Percentiles rank a stretch among this genome's conserved stretches.
phyloP scores from a whole-genome alignment of 2,888 invertebrate genomes.

The Amblyteles armatorius region DNA sequence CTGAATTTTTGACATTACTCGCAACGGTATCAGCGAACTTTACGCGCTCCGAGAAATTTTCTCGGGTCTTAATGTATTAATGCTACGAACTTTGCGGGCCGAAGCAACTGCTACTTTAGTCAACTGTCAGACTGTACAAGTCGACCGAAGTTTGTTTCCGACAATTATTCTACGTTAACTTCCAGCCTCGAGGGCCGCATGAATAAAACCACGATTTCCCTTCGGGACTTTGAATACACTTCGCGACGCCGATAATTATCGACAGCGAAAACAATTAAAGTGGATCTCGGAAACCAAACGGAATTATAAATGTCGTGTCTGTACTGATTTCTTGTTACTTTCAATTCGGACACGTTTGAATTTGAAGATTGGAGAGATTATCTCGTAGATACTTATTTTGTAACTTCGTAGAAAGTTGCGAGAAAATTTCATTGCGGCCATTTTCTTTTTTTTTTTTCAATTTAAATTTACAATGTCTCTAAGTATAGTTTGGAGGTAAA shows the following conservation, averaged over 20 bases:
- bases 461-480: neutral
- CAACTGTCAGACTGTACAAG: neutral
- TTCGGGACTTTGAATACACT: neutral
- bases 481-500: constrained; percentile 29
- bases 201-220: neutral
- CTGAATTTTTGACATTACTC: neutral
- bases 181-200: neutral
- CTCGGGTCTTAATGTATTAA: constrained; percentile 9
- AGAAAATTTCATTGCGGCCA: neutral
- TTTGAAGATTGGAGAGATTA: neutral
- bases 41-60: neutral
- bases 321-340: neutral
- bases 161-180: neutral
- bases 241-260: neutral
- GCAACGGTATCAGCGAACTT: neutral
- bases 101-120: neutral
- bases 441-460: constrained; percentile 3
- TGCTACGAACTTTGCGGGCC: neutral
- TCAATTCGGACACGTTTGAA: neutral
- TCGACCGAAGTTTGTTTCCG: neutral
- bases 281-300: neutral
- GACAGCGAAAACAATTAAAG: neutral
- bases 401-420: neutral
- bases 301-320: no score
- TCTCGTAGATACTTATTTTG: neutral